These are phyloP conservation scores for Pelodiscus sinensis DNA, from an alignment of 2,113 vertebrate genomes.

Conservation along the genomic window DNA sequence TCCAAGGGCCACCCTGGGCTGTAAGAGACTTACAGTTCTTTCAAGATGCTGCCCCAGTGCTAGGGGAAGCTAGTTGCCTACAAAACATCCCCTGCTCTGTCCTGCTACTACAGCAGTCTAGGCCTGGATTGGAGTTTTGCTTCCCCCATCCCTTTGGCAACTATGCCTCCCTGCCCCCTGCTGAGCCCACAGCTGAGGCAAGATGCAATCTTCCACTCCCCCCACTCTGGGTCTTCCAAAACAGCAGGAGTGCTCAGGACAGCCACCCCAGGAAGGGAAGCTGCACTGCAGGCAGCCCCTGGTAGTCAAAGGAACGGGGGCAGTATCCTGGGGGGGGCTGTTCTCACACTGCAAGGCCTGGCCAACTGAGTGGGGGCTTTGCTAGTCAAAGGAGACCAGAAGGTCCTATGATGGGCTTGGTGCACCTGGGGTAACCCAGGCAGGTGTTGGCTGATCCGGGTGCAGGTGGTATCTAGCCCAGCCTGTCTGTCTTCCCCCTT, in stretches of 20 bases:
- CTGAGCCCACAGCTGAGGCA: too few species aligned
- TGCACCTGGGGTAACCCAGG: background rate
- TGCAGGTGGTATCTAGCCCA: background rate
- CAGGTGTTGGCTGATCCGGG: background rate
- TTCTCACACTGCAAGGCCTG: too few species aligned
- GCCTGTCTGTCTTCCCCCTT: background rate
- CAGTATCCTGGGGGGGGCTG: too few species aligned
- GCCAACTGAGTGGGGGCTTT: too few species aligned
- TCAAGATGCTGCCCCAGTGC: background rate
- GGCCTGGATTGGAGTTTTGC: too few species aligned
- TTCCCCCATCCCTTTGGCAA: too few species aligned
- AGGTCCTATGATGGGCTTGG: too few species aligned
- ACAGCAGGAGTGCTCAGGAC: background rate
- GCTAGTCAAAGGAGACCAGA: fast-evolving
- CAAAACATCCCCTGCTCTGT: background rate
- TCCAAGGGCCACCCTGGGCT: too few species aligned
- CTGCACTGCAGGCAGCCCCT: too few species aligned
- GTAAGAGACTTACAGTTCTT: too few species aligned
- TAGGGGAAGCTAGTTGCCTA: background rate
- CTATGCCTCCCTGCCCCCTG: background rate
- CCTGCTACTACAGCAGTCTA: background rate
- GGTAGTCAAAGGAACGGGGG: background rate
- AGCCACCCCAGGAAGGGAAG: background rate
- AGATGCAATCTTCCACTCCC: too few species aligned
- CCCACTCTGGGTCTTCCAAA: background rate